Evolutionary conservation across 2,797 vertebrate genomes (phyloP).

Genomic region (Pseudomugil gertrudae): DNA sequence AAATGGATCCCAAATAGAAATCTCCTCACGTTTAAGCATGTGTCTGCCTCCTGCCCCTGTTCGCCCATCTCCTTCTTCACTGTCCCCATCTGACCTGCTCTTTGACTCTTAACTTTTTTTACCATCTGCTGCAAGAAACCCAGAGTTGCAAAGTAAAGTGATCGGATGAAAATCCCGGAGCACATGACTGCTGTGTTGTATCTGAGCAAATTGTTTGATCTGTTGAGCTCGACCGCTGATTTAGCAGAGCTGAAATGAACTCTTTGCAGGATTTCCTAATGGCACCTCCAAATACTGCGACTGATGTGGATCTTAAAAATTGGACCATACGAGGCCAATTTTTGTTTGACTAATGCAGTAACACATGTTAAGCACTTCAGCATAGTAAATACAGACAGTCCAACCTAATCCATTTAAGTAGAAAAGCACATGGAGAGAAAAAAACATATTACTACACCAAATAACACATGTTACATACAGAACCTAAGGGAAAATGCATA

Average conservation of each 20-base stretch:
- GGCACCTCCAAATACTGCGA: not conserved
- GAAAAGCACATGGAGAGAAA: not conserved
- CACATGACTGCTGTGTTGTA: constrained; percentile 3
- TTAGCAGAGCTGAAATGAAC: not conserved
- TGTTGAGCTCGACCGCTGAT: not conserved
- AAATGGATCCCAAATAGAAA: constrained; percentile 66
- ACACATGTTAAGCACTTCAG: not conserved
- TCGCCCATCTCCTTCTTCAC: constrained; percentile 32
- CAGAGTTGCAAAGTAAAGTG: constrained; percentile 22
- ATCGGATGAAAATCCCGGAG: constrained; percentile 30
- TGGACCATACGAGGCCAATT: not conserved
- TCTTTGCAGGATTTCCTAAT: not conserved
- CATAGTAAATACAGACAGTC: not conserved
- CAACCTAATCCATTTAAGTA: not conserved
- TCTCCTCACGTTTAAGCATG: constrained; percentile 60
- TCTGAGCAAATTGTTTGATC: constrained; percentile 8
- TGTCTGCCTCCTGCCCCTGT: constrained; percentile 34
- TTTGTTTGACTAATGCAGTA: not conserved
- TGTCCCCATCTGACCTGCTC: constrained; percentile 51
- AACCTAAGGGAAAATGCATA: not conserved
- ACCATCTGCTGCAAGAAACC: constrained; percentile 34
- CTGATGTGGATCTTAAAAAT: not conserved
- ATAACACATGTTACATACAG: not conserved
- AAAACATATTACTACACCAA: not conserved
- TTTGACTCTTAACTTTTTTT: constrained; percentile 28